These are phyloP conservation scores for Chymomyza amoena DNA, from an alignment of 2,888 invertebrate genomes.

Conservation along the genomic window DNA sequence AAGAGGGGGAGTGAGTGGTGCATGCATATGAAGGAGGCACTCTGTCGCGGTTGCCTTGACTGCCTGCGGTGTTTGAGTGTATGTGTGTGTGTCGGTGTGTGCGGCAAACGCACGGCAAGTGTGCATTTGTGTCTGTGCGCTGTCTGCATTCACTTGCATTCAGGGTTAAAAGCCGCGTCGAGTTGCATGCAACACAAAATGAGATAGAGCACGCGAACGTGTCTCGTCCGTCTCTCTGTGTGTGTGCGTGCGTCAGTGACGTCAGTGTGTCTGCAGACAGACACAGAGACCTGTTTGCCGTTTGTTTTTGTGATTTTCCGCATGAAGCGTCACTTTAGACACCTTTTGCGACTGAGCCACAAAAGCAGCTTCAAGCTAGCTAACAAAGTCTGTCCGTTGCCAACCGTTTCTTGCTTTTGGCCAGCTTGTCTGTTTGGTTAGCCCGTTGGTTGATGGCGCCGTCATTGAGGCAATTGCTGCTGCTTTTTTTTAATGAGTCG, in stretches of 20 bases:
- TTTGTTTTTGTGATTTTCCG: constrained; percentile 52
- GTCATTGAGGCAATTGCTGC: not conserved
- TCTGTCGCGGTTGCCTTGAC: not conserved
- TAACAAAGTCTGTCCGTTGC: not conserved
- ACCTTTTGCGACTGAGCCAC: constrained; percentile 45
- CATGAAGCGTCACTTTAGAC: constrained; percentile 74
- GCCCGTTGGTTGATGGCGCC: not conserved
- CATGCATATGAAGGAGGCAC: not conserved
- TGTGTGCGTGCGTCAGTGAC: constrained; percentile 5
- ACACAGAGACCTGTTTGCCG: constrained; percentile 32
- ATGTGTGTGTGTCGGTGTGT: constrained; percentile 50
- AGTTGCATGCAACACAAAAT: constrained; percentile 52
- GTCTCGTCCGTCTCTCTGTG: constrained; percentile 17
- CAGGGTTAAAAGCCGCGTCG: constrained; percentile 64
- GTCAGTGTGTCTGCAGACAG: constrained; percentile 27
- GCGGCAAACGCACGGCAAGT: constrained; percentile 41
- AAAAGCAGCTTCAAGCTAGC: not conserved
- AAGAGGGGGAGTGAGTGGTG: not conserved
- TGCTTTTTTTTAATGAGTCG: constrained; percentile 19
- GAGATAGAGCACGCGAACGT: constrained; percentile 60
- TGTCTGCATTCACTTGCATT: constrained; percentile 60
- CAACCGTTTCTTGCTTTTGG: constrained; percentile 42
- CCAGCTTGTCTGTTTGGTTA: constrained; percentile 5
- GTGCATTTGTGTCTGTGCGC: constrained; percentile 21
- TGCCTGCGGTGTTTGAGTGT: not conserved